Conservation (phyloP, 2,113 vertebrate genomes). For the Trogon surrucura region DNA sequence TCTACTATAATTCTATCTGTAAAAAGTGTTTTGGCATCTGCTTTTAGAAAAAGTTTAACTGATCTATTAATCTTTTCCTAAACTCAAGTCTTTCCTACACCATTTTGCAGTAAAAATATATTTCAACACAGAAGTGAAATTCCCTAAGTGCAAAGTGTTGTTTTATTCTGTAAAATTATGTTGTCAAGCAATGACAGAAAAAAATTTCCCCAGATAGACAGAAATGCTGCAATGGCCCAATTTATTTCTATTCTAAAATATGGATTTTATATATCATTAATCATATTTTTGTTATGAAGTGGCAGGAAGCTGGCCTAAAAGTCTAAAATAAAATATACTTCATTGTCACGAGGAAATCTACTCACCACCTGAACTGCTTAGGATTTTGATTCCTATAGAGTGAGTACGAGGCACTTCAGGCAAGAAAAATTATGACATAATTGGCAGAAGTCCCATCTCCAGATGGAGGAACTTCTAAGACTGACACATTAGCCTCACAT, state of each 20-base stretch:
- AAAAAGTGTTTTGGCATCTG: neutral
- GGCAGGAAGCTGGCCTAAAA: conserved; percentile 55
- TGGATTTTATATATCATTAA: conserved; percentile 23
- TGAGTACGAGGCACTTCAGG: conserved; percentile 46
- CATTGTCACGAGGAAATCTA: conserved; percentile 24
- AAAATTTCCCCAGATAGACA: conserved; percentile 33
- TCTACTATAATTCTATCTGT: neutral
- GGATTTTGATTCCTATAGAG: conserved; percentile 43
- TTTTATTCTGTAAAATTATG: conserved; percentile 46
- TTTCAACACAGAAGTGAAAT: conserved; percentile 13
- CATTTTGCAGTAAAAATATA: neutral
- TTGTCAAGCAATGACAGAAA: conserved; percentile 27
- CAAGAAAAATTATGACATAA: conserved; percentile 59
- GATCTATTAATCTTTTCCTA: conserved; percentile 16
- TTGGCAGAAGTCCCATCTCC: conserved; percentile 66
- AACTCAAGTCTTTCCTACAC: neutral
- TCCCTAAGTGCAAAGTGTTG: neutral
- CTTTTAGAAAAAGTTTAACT: conserved; percentile 34
- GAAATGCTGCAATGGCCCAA: neutral
- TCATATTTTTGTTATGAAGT: conserved; percentile 40
- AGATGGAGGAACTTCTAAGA: conserved; percentile 62
- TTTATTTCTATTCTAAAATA: conserved; percentile 32
- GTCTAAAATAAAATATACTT: conserved; percentile 30
- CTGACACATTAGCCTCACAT: conserved; percentile 25
- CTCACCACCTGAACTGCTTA: conserved; percentile 46